Conservation (phyloP, 2,113 vertebrate genomes). For the Protobothrops flavoviridis region DNA sequence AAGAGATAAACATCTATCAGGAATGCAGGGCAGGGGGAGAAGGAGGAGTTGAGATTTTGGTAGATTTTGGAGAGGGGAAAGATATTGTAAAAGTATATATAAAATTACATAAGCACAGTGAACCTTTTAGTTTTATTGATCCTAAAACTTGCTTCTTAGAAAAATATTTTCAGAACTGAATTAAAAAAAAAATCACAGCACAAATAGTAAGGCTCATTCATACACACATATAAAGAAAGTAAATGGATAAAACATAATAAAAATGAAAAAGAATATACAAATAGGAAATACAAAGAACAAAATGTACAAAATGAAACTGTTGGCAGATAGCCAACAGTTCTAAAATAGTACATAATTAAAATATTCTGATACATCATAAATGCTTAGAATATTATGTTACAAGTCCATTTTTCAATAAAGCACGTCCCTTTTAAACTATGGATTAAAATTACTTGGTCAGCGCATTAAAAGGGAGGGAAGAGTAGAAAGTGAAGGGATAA, state of each 20-base stretch:
- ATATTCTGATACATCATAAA: not conserved
- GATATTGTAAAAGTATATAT: not conserved
- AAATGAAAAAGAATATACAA: not conserved
- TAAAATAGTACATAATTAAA: not conserved
- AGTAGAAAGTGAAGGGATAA: not conserved
- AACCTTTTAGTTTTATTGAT: not conserved
- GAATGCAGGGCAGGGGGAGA: not conserved
- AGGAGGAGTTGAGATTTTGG: not conserved
- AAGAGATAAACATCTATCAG: not conserved
- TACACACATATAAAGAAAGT: not conserved
- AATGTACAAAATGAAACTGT: not conserved
- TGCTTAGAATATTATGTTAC: not conserved
- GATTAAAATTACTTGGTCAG: not conserved
- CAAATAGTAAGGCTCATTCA: not conserved
- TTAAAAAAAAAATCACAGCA: not conserved
- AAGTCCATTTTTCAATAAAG: not conserved
- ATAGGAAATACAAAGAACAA: not conserved
- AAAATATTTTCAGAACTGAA: not conserved
- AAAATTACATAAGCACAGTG: not conserved
- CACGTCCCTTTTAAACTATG: not conserved
- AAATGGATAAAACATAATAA: not conserved
- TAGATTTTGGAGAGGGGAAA: not conserved
- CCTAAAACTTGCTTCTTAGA: not conserved
- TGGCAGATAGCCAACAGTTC: not conserved
- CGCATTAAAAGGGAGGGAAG: not conserved